A percentile compares a stretch with the other conserved stretches of the same genome.
These are phyloP conservation scores for Oscheius onirici DNA, from an alignment of 2,888 invertebrate genomes.

Conservation along the genomic window DNA sequence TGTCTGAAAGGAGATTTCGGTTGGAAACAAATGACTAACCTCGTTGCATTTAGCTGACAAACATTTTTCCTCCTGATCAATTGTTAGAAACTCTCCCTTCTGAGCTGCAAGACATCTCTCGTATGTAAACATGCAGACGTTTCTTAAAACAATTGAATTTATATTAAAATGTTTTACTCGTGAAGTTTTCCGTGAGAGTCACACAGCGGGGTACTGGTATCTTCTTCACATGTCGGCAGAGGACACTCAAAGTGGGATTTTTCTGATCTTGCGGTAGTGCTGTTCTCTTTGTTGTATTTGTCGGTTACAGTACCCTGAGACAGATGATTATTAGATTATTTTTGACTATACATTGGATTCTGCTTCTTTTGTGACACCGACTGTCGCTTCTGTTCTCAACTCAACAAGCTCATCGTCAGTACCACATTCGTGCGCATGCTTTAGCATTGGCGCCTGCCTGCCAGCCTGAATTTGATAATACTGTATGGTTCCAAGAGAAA, in stretches of 20 bases:
- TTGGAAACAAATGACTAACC: background rate
- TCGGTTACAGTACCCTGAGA: constrained; percentile 4
- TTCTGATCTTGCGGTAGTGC: background rate
- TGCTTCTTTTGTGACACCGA: background rate
- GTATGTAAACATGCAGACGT: constrained; percentile 58
- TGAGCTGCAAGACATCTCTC: constrained; percentile 65
- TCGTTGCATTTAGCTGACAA: constrained; percentile 2
- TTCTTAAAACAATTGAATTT: constrained; percentile 24
- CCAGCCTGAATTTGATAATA: constrained; percentile 9
- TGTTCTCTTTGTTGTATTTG: background rate
- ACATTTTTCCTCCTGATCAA: constrained; percentile 27
- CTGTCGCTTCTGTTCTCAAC: background rate
- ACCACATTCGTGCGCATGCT: background rate
- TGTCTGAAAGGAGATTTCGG: background rate
- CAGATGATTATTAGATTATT: background rate
- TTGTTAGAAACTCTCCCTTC: constrained; percentile 37
- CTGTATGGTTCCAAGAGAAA: background rate
- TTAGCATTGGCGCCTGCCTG: constrained; percentile 21
- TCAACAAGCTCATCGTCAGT: background rate
- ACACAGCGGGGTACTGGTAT: constrained; percentile 47
- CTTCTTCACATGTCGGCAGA: constrained; percentile 50
- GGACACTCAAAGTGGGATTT: constrained; percentile 50
- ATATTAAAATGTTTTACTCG: constrained; percentile 32
- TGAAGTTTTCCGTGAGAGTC: constrained; percentile 49
- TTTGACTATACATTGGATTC: background rate